Percentiles rank a stretch among this genome's conserved stretches.
These are phyloP conservation scores for Hemiscyllium ocellatum DNA, from an alignment of 2,113 vertebrate genomes.

Conservation along the genomic window DNA sequence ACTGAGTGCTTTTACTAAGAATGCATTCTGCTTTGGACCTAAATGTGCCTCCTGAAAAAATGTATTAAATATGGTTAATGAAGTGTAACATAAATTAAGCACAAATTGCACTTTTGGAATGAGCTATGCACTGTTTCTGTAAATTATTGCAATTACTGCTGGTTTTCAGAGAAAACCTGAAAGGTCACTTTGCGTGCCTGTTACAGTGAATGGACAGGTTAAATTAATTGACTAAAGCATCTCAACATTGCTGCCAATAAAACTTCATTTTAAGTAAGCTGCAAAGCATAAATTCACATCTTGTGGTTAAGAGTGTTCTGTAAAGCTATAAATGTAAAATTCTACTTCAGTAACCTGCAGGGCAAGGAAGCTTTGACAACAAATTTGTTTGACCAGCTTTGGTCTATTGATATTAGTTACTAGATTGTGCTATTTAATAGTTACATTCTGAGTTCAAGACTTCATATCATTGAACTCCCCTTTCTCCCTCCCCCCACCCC, in stretches of 20 bases:
- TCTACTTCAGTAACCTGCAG: background rate
- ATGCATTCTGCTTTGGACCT: background rate
- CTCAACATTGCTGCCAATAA: background rate
- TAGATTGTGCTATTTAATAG: background rate
- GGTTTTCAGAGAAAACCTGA: background rate
- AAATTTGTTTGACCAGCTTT: background rate
- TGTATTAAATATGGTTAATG: background rate
- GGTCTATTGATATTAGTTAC: background rate
- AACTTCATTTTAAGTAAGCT: background rate
- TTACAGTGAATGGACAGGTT: background rate
- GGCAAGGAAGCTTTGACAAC: background rate
- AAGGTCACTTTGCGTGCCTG: background rate
- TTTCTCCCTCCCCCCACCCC: too few species aligned
- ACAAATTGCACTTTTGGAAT: background rate
- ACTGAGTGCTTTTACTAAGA: background rate
- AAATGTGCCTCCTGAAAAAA: background rate
- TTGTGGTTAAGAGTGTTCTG: background rate
- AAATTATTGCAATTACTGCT: background rate
- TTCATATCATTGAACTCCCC: background rate
- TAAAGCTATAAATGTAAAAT: background rate
- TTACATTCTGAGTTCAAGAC: background rate
- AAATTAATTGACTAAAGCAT: background rate
- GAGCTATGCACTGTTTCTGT: background rate
- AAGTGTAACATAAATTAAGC: background rate
- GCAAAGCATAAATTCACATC: background rate